Conservation (phyloP, 2,113 vertebrate genomes). For the Poeciliopsis turrubarensis region DNA sequence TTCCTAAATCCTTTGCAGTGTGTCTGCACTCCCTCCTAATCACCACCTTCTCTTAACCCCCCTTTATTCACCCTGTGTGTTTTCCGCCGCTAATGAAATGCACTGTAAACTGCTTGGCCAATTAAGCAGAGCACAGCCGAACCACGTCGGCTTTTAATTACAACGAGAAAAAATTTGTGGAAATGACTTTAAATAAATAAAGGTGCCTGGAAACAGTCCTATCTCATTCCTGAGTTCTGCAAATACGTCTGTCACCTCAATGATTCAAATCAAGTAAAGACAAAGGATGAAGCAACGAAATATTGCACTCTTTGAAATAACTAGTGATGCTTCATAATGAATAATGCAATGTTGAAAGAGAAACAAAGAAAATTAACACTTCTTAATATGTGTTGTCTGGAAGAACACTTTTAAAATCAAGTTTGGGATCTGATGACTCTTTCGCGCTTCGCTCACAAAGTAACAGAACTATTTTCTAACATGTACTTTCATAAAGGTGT, state of each 20-base stretch:
- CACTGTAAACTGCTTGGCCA: constrained; percentile 69
- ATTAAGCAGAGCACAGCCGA: constrained; percentile 73
- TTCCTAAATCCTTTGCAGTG: constrained; percentile 1
- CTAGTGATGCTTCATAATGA: constrained; percentile 47
- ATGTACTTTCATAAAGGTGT: background rate
- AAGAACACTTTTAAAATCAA: constrained; percentile 48
- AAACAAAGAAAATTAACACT: constrained; percentile 57
- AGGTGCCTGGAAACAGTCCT: constrained; percentile 25
- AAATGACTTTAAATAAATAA: constrained; percentile 59
- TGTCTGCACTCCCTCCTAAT: constrained; percentile 32
- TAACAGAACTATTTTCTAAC: background rate
- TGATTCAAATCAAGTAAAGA: constrained; percentile 16
- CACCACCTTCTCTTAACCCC: constrained; percentile 33
- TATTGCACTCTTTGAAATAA: constrained; percentile 31
- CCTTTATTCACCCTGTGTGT: constrained; percentile 1
- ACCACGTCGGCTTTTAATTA: constrained; percentile 65
- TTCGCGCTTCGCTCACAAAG: background rate
- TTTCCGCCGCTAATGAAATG: constrained; percentile 66
- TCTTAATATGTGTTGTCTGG: constrained; percentile 47
- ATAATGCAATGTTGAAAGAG: constrained; percentile 29
- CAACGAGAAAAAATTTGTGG: constrained; percentile 31
- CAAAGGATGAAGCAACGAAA: constrained; percentile 7
- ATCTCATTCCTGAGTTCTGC: background rate
- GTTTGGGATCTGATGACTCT: constrained; percentile 36
- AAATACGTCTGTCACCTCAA: constrained; percentile 18